phyloP scores from a whole-genome alignment of 1,140 invertebrate species.

The Akabosia matsudoensis region DNA sequence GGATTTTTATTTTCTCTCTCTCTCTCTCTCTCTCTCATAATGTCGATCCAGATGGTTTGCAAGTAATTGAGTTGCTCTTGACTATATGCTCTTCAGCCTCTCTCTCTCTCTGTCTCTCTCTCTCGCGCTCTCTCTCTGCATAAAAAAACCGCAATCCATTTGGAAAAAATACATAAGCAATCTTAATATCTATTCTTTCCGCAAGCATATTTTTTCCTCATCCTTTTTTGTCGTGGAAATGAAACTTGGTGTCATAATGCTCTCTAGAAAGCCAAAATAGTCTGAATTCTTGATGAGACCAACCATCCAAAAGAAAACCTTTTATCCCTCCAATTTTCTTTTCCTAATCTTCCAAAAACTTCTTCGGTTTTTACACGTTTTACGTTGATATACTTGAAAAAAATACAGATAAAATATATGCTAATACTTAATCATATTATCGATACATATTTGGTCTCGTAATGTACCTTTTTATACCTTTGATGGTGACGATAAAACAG shows the following conservation, averaged over 20 bases:
- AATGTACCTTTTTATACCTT: too few relatives aligned
- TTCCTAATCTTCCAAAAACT: conserved; percentile 16
- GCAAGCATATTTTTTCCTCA: not conserved
- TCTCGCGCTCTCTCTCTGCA: too few relatives aligned
- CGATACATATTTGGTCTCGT: too few relatives aligned
- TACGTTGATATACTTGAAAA: too few relatives aligned
- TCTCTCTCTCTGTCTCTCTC: too few relatives aligned
- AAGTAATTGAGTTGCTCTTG: conserved; percentile 45
- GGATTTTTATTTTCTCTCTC: conserved; percentile 41
- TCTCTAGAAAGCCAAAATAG: conserved; percentile 11
- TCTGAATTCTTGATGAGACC: conserved; percentile 15
- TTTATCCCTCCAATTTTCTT: conserved; percentile 23
- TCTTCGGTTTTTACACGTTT: too few relatives aligned
- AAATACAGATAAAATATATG: too few relatives aligned
- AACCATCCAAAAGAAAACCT: conserved; percentile 4
- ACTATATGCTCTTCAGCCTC: not conserved
- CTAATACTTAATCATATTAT: too few relatives aligned
- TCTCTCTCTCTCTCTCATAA: conserved; percentile 29
- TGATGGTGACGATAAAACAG: not conserved
- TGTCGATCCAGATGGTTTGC: conserved; percentile 40
- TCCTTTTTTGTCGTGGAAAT: conserved; percentile 14
- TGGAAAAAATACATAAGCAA: not conserved
- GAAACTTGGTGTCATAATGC: conserved; percentile 5
- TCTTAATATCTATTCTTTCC: not conserved
- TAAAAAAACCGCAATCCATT: not conserved